Evolutionary conservation across 2,797 vertebrate species (phyloP), one percentile per base, ranked within the genome.

Genomic region (Manis pentadactyla): DNA sequence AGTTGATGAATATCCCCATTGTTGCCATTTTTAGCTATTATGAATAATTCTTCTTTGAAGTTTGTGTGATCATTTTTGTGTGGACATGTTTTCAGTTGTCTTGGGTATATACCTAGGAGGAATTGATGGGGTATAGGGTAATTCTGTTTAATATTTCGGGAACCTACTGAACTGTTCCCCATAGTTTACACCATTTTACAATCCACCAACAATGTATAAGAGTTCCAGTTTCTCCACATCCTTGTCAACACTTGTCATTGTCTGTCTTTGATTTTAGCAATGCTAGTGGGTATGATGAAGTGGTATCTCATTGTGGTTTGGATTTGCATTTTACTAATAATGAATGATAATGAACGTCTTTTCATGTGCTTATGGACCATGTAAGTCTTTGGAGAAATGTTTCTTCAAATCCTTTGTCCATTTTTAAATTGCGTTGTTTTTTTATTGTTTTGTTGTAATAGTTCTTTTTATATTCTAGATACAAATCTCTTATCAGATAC

Each of bases 381-480:
- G 25, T 27, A 27, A 49, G 11, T 93, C 66, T 75, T 86, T 71
- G 75, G 69, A 93, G 57, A 90, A 93, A 91, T 69, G 10, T 75
- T n/a, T 81, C 10, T 89, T 89, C 53, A 96, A 51, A 82, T 77
- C 13, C 31, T 92, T 94, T 95, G 68, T 21, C 53, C 18, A 61
- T 75, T 82, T 96, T 97, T 42, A 73, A 94, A 64, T 66, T 93
- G 15, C 4, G 37, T 78, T 89, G 4, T 96, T n/a, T 77, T 83
- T 84, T 79, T 87, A 29, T 64, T 82, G 12, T 55, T 88, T 13
- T 69, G n/a, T 89, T 92, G 34, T 90, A 92, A 71, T 31, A 34
- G 5, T 90, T 88, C 31, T 89, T 90, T 96, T 82, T 92, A 51
- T 73, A 73, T 83, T 94, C 81, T 92, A 92, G 79, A 34, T 86